Evolutionary conservation across 2,113 vertebrate species (phyloP).

Genomic region (Mirza zaza): DNA sequence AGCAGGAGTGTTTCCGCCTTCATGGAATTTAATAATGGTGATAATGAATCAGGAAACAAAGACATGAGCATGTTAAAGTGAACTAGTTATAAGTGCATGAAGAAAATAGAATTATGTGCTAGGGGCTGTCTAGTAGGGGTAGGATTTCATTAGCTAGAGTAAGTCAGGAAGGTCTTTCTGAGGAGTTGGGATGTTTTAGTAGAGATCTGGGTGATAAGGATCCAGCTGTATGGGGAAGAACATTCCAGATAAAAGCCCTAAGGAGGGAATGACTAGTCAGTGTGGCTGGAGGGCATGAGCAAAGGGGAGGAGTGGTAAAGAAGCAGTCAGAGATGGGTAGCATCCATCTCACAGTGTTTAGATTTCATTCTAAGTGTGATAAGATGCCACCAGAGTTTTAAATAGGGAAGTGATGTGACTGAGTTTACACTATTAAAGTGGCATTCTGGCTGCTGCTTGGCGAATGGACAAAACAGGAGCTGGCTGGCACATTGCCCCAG

Average conservation of each 20-base stretch:
- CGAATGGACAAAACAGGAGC: not conserved
- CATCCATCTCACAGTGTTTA: not conserved
- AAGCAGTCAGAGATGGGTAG: not conserved
- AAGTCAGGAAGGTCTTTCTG: not conserved
- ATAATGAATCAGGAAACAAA: not conserved
- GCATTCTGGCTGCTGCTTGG: not conserved
- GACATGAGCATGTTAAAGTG: not conserved
- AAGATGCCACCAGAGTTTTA: not conserved
- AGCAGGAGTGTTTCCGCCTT: not conserved
- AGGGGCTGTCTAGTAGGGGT: not conserved
- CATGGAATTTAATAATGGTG: not conserved
- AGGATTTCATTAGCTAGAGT: not conserved
- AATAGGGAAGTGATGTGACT: not conserved
- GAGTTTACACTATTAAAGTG: not conserved
- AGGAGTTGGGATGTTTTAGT: not conserved
- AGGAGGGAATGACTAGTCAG: not conserved
- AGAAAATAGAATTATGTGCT: not conserved
- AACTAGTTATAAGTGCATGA: not conserved
- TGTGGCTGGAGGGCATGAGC: not conserved
- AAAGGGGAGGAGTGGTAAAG: not conserved
- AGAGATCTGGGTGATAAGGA: not conserved
- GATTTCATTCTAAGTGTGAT: not conserved
- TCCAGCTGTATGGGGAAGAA: not conserved
- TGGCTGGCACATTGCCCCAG: not conserved
- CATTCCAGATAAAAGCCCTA: not conserved